Conservation (phyloP, 2,113 vertebrate genomes). For the Nymphicus hollandicus region DNA sequence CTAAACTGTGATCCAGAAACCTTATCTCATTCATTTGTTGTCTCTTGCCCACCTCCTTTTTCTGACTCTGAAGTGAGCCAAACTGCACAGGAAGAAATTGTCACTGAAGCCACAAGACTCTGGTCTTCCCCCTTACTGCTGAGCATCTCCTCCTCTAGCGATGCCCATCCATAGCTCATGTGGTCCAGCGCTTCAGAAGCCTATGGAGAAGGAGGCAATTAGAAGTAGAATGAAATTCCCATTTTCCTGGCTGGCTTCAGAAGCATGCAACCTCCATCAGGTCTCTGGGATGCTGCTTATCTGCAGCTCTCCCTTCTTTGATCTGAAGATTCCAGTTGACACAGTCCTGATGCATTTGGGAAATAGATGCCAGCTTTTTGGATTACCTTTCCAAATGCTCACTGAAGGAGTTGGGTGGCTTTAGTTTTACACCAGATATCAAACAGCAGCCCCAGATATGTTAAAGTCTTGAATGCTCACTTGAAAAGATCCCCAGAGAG, state of each 20-base stretch:
- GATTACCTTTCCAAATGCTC: neutral
- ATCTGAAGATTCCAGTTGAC: neutral
- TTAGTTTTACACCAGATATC: neutral
- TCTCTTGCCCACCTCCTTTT: neutral
- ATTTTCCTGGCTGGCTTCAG: neutral
- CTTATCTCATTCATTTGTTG: neutral
- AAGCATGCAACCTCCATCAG: neutral
- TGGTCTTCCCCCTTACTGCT: neutral
- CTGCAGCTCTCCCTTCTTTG: neutral
- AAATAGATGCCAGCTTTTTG: neutral
- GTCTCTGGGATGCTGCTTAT: neutral
- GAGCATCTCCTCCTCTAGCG: neutral
- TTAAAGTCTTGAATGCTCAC: neutral
- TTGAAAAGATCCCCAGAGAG: constrained; percentile 31
- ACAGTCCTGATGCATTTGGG: neutral
- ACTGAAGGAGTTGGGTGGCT: neutral
- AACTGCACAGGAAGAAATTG: neutral
- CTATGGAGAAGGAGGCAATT: neutral
- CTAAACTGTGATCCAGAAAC: neutral
- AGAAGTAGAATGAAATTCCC: neutral
- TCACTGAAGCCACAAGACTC: neutral
- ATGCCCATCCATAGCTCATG: fast-evolving
- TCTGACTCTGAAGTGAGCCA: neutral
- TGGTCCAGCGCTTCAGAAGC: fast-evolving
- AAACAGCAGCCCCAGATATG: constrained; percentile 3